Evolutionary conservation across 2,888 invertebrate species (phyloP).

Genomic region (Rhamphomyia laevipes): DNA sequence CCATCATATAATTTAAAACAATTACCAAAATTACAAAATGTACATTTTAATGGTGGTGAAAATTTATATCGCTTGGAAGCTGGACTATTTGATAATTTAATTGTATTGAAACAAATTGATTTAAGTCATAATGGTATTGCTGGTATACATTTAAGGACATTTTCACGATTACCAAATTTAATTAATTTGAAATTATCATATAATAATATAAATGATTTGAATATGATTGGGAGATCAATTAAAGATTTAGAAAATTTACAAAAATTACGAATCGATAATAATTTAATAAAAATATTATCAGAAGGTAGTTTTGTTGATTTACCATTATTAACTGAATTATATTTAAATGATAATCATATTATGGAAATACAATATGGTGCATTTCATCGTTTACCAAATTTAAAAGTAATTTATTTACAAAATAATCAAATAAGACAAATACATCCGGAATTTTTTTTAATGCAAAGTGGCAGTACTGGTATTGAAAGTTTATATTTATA

Average conservation of each 20-base stretch:
- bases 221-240: conserved; percentile 67
- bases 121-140: conserved; percentile 64
- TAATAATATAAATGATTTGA: conserved; percentile 65
- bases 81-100: conserved; percentile 57
- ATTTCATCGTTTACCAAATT: conserved; percentile 63
- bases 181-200: conserved; percentile 56
- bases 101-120: conserved; percentile 57
- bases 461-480: conserved; percentile 55
- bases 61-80: conserved; percentile 57
- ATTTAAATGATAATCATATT: conserved; percentile 60
- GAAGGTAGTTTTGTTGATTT: conserved; percentile 74
- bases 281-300: conserved; percentile 54
- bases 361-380: conserved; percentile 67
- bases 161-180: conserved; percentile 54
- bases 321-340: conserved; percentile 53
- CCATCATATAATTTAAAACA: conserved; percentile 58
- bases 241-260: conserved; percentile 64
- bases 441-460: conserved; percentile 71
- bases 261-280: conserved; percentile 56
- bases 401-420: conserved; percentile 63
- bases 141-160: conserved; percentile 65
- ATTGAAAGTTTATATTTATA: conserved; percentile 68
- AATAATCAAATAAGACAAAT: conserved; percentile 63
- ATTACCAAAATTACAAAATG: conserved; percentile 58
- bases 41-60: conserved; percentile 60